Percentiles rank a stretch among this genome's conserved stretches.
Conservation (phyloP, 2,888 invertebrate genomes). For the Synergus laeviventris region DNA sequence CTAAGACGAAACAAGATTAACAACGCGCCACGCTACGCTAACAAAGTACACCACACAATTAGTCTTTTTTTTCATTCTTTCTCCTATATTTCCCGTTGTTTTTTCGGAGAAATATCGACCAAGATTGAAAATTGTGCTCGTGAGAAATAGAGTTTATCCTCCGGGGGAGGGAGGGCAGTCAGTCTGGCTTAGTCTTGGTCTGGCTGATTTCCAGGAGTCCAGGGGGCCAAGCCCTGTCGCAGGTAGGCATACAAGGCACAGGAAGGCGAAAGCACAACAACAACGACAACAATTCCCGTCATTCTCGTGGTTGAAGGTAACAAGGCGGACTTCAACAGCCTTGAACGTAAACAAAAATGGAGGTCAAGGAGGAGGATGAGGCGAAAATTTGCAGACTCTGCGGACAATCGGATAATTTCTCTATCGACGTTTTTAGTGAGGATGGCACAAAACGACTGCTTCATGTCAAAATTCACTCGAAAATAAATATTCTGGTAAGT, state of each 20-base stretch:
- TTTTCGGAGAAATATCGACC: not conserved
- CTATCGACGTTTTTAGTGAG: constrained; percentile 72
- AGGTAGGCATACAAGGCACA: not conserved
- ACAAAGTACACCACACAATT: constrained; percentile 20
- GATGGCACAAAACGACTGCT: constrained; percentile 70
- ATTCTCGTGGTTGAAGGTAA: not conserved
- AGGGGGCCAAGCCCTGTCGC: not conserved
- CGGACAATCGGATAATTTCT: constrained; percentile 70
- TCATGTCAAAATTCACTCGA: constrained; percentile 69
- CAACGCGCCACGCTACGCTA: constrained; percentile 35
- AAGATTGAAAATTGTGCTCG: not conserved
- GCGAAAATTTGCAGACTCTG: constrained; percentile 71
- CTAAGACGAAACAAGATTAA: not conserved
- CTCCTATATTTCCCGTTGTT: not conserved
- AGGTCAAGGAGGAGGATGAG: constrained; percentile 67
- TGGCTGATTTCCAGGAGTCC: constrained; percentile 1
- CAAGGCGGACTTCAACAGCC: constrained; percentile 64
- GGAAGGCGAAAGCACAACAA: not conserved
- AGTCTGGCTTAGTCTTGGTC: not conserved
- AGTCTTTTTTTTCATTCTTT: constrained; percentile 21
- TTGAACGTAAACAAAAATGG: constrained; percentile 70
- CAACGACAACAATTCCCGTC: not conserved
- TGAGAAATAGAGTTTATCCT: constrained; percentile 12
- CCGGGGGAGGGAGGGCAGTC: constrained; percentile 15
- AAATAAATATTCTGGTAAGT: constrained; percentile 74